Evolutionary conservation across 2,113 vertebrate species (phyloP).

Genomic region (Colossoma macropomum): DNA sequence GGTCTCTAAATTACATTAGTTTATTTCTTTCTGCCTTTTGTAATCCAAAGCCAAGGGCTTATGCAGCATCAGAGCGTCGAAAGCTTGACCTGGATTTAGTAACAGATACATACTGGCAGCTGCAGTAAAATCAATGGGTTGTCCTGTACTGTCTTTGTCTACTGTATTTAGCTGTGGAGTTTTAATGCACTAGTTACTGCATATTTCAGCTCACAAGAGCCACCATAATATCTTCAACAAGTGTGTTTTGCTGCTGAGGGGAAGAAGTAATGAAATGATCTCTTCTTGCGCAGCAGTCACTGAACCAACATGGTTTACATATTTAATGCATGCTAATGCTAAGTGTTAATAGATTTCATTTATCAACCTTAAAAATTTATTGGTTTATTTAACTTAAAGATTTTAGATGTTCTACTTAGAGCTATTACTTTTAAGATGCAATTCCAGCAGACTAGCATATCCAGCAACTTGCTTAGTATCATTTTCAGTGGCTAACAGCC

Average conservation of each 20-base stretch:
- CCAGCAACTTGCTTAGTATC: background rate
- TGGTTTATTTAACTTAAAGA: no score
- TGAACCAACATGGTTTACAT: background rate
- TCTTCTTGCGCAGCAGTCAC: background rate
- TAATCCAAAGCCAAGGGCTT: slow-evolving; percentile 28
- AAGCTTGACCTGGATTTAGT: slow-evolving; percentile 29
- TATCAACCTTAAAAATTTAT: no score
- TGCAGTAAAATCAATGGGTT: slow-evolving; percentile 4
- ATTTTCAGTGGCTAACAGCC: background rate
- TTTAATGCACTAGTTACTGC: background rate
- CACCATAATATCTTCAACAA: background rate
- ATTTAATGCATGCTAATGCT: slow-evolving; percentile 14
- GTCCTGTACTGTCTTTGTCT: background rate
- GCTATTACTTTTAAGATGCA: background rate
- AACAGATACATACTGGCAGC: background rate
- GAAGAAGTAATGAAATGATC: background rate
- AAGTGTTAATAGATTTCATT: background rate
- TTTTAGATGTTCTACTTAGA: no score
- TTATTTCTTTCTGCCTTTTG: slow-evolving; percentile 11
- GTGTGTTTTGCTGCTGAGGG: background rate
- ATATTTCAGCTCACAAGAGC: background rate
- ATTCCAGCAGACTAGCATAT: background rate
- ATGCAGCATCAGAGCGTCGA: background rate
- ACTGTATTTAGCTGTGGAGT: background rate
- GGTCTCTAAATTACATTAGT: slow-evolving; percentile 9